These are phyloP conservation scores for Neria commutata DNA, from an alignment of 2,888 invertebrate species.

Conservation along the genomic window DNA sequence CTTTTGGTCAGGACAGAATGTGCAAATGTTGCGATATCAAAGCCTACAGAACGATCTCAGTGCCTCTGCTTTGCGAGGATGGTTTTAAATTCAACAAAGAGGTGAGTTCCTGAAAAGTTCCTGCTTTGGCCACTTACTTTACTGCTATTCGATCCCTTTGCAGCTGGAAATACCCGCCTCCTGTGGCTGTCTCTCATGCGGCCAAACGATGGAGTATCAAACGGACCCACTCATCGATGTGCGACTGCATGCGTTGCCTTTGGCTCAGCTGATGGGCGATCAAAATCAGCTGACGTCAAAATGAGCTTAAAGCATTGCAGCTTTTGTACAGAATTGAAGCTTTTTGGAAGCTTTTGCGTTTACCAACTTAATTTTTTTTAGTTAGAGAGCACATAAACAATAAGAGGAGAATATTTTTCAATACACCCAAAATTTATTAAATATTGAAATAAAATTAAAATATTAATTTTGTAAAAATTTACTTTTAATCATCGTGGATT, in stretches of 20 bases:
- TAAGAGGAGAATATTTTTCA: too few relatives aligned
- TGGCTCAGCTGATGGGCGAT: background rate
- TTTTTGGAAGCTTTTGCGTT: too few relatives aligned
- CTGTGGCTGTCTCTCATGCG: slow-evolving; percentile 51
- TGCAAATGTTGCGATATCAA: slow-evolving; percentile 68
- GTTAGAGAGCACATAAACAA: too few relatives aligned
- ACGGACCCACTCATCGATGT: slow-evolving; percentile 34
- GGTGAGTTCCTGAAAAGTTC: slow-evolving; percentile 22
- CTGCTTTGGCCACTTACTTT: slow-evolving; percentile 19
- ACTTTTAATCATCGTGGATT: too few relatives aligned
- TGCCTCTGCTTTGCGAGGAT: slow-evolving; percentile 63
- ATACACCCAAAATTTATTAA: too few relatives aligned
- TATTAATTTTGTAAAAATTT: too few relatives aligned
- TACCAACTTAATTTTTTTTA: too few relatives aligned
- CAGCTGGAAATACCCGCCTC: slow-evolving; percentile 53
- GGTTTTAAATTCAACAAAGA: slow-evolving; percentile 47
- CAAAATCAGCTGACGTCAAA: too few relatives aligned
- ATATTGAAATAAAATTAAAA: too few relatives aligned
- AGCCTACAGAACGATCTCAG: slow-evolving; percentile 47
- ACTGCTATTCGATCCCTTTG: background rate
- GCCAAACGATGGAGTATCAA: slow-evolving; percentile 34
- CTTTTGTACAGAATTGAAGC: too few relatives aligned
- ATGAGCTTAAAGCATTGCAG: too few relatives aligned
- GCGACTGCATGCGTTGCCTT: slow-evolving; percentile 24
- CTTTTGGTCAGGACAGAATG: slow-evolving; percentile 65